Conservation (phyloP, 2,113 vertebrate species). For the Apteryx mantelli region DNA sequence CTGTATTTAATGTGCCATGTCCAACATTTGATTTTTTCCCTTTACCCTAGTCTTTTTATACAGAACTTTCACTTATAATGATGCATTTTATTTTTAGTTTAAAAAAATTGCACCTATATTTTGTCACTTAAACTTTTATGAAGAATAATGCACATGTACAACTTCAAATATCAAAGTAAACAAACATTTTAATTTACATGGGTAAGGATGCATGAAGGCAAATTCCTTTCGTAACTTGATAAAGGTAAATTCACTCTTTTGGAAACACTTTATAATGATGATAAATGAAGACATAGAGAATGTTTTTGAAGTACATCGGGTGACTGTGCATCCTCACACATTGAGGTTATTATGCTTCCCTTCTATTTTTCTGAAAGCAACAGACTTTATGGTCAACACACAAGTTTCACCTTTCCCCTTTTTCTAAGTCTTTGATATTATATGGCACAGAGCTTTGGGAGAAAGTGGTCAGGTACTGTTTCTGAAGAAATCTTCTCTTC, state of each 20-base stretch:
- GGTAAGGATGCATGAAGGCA: conserved; percentile 46
- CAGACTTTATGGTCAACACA: neutral
- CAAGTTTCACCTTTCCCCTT: neutral
- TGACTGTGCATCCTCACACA: neutral
- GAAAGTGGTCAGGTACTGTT: neutral
- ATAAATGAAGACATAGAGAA: conserved; percentile 58
- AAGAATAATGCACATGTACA: conserved; percentile 40
- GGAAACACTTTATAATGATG: conserved; percentile 42
- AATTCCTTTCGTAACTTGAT: neutral
- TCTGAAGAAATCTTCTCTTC: neutral
- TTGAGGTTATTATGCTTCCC: neutral
- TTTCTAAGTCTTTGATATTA: neutral
- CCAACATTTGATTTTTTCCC: neutral
- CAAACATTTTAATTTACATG: conserved; percentile 43
- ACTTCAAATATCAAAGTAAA: conserved; percentile 58
- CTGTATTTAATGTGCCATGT: neutral
- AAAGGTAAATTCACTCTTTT: conserved; percentile 26
- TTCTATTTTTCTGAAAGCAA: neutral
- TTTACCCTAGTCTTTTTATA: neutral
- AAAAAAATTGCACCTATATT: neutral
- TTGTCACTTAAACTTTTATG: conserved; percentile 56
- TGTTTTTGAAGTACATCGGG: neutral
- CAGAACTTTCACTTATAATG: neutral
- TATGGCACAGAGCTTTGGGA: neutral
- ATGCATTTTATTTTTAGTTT: neutral